phyloP scores from a whole-genome alignment of 2,888 invertebrate species.

The Agrochola lychnidis region DNA sequence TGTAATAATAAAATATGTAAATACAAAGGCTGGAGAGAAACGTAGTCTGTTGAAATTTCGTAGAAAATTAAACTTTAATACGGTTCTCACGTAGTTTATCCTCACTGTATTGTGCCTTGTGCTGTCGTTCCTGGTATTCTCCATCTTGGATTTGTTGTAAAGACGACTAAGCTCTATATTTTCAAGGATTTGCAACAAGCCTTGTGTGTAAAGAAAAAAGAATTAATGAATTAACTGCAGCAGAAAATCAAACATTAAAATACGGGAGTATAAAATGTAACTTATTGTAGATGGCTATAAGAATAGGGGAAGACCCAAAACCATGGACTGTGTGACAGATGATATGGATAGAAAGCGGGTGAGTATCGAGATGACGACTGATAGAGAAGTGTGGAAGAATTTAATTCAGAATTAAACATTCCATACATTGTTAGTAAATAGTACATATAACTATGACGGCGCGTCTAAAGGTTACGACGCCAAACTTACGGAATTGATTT shows the following conservation, averaged over 20 bases:
- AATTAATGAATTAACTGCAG: neutral
- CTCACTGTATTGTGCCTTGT: neutral
- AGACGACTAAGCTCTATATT: neutral
- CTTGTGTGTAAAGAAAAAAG: neutral
- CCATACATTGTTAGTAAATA: no score
- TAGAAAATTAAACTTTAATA: conserved; percentile 15
- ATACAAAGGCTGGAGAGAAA: neutral
- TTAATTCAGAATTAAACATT: no score
- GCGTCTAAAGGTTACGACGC: no score
- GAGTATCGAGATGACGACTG: neutral
- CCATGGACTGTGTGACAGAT: neutral
- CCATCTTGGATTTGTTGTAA: neutral
- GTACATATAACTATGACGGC: no score
- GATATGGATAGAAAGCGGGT: neutral
- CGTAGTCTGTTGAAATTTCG: conserved; percentile 4
- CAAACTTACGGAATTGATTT: no score
- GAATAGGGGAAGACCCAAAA: neutral
- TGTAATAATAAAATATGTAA: conserved; percentile 33
- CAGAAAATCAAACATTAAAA: neutral
- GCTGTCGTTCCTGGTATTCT: neutral
- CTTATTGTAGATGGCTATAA: neutral
- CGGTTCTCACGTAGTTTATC: neutral
- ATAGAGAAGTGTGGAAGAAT: neutral
- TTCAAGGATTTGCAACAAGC: conserved; percentile 1
- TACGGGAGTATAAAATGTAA: neutral